phyloP scores from a whole-genome alignment of 2,113 vertebrate species.

The Myotis yumanensis region DNA sequence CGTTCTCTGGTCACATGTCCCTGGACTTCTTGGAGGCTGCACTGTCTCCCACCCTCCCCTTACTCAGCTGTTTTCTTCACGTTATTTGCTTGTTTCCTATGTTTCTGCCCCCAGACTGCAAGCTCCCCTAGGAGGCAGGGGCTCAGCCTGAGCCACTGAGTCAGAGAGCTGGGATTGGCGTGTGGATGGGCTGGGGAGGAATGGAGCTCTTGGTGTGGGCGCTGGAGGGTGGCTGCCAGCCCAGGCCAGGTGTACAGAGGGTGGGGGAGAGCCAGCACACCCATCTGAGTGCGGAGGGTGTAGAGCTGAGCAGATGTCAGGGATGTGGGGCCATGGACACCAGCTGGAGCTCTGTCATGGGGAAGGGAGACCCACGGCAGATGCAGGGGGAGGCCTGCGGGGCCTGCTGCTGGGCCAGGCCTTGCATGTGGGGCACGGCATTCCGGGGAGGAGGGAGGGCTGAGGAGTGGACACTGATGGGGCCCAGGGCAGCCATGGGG shows the following conservation, averaged over 20 bases:
- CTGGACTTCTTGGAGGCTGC: neutral
- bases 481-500: neutral
- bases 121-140: neutral
- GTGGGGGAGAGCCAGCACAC: neutral
- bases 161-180: neutral
- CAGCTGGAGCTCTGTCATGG: neutral
- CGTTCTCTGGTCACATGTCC: fast-evolving
- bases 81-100: neutral
- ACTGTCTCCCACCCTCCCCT: neutral
- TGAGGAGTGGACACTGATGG: neutral
- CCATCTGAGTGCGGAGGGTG: neutral
- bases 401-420: neutral
- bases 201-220: neutral
- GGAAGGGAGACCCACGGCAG: neutral
- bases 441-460: neutral
- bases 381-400: neutral
- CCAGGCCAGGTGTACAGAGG: neutral
- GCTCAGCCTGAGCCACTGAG: neutral
- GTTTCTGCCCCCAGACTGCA: neutral
- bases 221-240: neutral
- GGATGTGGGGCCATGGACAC: neutral
- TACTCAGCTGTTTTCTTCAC: neutral
- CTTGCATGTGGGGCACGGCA: fast-evolving
- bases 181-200: neutral
- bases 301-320: neutral